Evolutionary conservation across 2,888 invertebrate species (phyloP).

Genomic region (Thysanoteuthis rhombus): DNA sequence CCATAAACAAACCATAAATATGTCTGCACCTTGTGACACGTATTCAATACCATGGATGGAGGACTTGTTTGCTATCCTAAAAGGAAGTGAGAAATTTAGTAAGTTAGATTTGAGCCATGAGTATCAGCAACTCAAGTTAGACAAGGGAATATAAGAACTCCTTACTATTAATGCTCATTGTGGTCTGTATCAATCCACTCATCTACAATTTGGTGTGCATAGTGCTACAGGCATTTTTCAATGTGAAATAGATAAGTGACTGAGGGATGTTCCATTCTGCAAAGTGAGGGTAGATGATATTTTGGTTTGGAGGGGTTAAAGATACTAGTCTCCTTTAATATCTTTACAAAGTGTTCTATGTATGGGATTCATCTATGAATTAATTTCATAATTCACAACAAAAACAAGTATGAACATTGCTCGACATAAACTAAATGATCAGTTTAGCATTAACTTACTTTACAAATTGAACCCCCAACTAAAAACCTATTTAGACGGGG

Average conservation of each 20-base stretch:
- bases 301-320: neutral
- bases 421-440: no score
- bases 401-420: no score
- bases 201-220: neutral
- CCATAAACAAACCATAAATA: neutral
- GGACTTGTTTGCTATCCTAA: neutral
- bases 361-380: no score
- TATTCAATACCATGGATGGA: neutral
- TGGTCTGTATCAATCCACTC: neutral
- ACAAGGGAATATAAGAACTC: neutral
- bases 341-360: no score
- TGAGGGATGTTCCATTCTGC: neutral
- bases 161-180: neutral
- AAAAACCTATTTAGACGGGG: no score
- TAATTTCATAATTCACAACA: no score
- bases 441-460: no score
- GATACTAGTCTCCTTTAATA: no score
- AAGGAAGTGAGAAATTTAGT: neutral
- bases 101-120: neutral
- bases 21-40: neutral
- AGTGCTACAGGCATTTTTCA: neutral
- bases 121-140: neutral
- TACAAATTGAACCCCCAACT: no score
- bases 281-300: neutral
- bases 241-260: neutral